These are phyloP conservation scores for Orestias chungarensis DNA, from an alignment of 2,797 vertebrate genomes.

Conservation along the genomic window DNA sequence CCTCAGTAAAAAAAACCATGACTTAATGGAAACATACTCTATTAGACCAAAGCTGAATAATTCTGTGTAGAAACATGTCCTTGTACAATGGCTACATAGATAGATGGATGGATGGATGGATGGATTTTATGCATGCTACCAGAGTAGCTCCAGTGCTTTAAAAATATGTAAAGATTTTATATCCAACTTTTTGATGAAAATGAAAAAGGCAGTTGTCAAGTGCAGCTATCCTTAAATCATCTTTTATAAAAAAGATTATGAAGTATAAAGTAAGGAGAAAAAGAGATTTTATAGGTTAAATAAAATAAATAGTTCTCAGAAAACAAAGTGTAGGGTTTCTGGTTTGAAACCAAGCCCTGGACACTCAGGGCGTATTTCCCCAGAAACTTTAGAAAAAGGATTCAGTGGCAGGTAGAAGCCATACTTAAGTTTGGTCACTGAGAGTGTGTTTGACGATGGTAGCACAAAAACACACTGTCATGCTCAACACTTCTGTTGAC, in stretches of 20 bases:
- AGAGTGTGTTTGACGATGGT: not conserved
- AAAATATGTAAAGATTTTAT: not conserved
- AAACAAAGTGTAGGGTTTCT: not conserved
- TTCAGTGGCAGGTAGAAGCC: not conserved
- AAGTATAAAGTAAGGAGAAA: not conserved
- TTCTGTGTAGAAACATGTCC: not conserved
- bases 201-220: not conserved
- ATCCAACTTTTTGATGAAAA: not conserved
- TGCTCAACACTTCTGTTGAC: not conserved
- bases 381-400: not conserved
- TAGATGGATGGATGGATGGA: not conserved
- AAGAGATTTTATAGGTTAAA: not conserved
- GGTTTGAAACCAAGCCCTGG: not conserved
- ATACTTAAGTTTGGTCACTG: not conserved
- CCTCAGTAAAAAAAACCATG: not conserved
- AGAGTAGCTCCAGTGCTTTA: not conserved
- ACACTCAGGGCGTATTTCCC: not conserved
- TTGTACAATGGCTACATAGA: not conserved
- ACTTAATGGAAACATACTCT: not conserved
- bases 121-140: not conserved
- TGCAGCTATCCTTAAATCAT: not conserved
- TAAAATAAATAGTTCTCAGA: not conserved
- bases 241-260: not conserved
- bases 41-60: not conserved
- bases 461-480: not conserved